These are phyloP conservation scores for Bombus confusus DNA, from an alignment of 1,140 invertebrate genomes.

Conservation along the genomic window DNA sequence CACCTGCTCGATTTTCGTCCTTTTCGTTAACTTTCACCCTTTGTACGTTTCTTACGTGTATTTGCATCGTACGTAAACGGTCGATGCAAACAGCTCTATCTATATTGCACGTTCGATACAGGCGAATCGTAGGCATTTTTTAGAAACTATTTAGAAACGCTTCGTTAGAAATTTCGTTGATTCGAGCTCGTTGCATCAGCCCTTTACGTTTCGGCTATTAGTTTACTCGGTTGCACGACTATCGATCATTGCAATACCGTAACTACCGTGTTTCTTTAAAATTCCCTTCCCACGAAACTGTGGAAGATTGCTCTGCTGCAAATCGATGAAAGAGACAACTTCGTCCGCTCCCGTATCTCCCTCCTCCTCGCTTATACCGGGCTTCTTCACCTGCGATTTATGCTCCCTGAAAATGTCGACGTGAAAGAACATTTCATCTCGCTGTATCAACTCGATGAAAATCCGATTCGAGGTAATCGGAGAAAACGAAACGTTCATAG, in stretches of 20 bases:
- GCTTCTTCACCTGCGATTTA: constrained; percentile 89
- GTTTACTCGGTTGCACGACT: constrained; percentile 83
- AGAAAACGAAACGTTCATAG: neutral
- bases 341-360: constrained; percentile 90
- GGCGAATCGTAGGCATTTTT: too few relatives aligned
- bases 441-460: too few relatives aligned
- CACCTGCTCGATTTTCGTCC: constrained; percentile 68
- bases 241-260: constrained; percentile 87
- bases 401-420: constrained; percentile 86
- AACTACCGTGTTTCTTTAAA: constrained; percentile 91
- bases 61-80: constrained; percentile 15
- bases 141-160: too few relatives aligned
- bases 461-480: neutral
- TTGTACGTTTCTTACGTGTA: too few relatives aligned
- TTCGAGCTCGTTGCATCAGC: constrained; percentile 35
- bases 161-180: neutral
- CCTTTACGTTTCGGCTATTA: constrained; percentile 85
- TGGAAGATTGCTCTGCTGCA: constrained; percentile 88
- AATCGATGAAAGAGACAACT: constrained; percentile 91
- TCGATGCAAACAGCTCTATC: constrained; percentile 26
- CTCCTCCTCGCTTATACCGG: constrained; percentile 85
- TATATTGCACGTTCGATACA: too few relatives aligned
- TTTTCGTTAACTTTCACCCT: constrained; percentile 9
- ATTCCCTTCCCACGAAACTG: constrained; percentile 87
- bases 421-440: neutral